phyloP scores from a whole-genome alignment of 2,113 vertebrate genomes.

The Oncorhynchus mykiss region DNA sequence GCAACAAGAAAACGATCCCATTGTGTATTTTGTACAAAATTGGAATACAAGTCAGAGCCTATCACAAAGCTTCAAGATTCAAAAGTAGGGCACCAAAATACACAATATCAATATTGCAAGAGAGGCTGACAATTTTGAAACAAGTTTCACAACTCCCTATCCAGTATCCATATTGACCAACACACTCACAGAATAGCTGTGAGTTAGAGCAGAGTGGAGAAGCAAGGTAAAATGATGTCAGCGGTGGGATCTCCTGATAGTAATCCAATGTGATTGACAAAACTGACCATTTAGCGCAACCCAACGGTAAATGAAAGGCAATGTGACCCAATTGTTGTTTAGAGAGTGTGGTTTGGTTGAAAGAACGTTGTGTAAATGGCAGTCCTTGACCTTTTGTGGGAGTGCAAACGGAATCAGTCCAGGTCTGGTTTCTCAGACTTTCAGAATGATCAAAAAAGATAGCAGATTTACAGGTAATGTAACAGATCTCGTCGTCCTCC shows the following conservation, averaged over 20 bases:
- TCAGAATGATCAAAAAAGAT: no score
- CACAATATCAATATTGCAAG: slow-evolving; percentile 28
- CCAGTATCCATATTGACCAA: slow-evolving; percentile 55
- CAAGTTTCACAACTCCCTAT: no score
- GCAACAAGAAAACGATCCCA: no score
- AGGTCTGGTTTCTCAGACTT: no score
- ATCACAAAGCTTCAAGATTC: background rate
- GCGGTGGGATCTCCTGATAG: slow-evolving; percentile 47
- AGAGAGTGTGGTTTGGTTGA: background rate
- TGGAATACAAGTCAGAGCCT: background rate
- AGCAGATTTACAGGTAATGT: no score
- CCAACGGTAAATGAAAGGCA: slow-evolving; percentile 44
- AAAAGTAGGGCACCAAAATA: slow-evolving; percentile 5
- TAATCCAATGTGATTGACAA: slow-evolving; percentile 69
- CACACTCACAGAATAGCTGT: slow-evolving; percentile 13
- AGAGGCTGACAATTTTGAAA: slow-evolving; percentile 11
- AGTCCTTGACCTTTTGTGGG: no score
- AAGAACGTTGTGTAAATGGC: background rate
- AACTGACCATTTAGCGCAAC: slow-evolving; percentile 56
- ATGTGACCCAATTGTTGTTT: slow-evolving; percentile 44
- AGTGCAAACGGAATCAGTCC: no score
- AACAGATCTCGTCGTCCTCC: no score
- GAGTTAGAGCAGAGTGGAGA: no score
- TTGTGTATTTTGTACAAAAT: no score
- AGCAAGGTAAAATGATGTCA: slow-evolving; percentile 34